A percentile compares a stretch with the other conserved stretches of the same genome.
Evolutionary conservation across 2,113 vertebrate genomes (phyloP).

Genomic region (Machaerirhynchus nigripectus): DNA sequence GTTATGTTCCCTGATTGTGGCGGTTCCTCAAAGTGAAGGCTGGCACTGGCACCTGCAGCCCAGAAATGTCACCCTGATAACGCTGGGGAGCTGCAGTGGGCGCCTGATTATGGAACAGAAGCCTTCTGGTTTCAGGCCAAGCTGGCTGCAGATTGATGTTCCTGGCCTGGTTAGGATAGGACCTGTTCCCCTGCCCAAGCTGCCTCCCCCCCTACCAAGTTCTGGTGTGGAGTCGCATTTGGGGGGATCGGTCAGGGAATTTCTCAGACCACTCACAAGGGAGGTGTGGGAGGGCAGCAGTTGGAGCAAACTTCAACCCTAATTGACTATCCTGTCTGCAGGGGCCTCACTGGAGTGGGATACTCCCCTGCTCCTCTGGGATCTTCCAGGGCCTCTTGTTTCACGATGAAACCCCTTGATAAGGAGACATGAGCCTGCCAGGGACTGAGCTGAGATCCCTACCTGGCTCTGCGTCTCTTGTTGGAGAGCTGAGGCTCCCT

Average conservation of each 20-base stretch:
- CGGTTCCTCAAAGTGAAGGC: constrained; percentile 30
- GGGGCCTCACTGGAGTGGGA: not conserved
- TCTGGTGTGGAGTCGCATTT: not conserved
- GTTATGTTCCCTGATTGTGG: not conserved
- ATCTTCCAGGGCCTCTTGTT: not conserved
- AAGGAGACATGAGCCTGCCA: not conserved
- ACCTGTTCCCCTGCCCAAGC: rapidly evolving
- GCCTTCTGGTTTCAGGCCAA: not conserved
- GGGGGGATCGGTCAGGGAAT: not conserved
- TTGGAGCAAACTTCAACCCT: rapidly evolving
- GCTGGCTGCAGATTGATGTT: not conserved
- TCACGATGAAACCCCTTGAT: not conserved
- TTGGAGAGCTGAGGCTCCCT: not conserved
- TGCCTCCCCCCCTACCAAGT: not conserved
- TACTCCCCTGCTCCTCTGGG: not conserved
- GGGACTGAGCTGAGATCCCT: not conserved
- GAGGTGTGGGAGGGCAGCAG: not conserved
- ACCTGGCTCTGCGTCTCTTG: not conserved
- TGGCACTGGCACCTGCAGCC: not conserved
- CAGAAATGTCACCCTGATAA: constrained; percentile 58
- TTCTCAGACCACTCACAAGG: not conserved
- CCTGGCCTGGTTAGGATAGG: not conserved
- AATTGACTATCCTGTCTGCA: not conserved
- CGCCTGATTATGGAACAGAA: not conserved
- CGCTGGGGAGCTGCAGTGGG: not conserved